Evolutionary conservation across 1,140 invertebrate genomes (phyloP).

Genomic region (Polyergus mexicanus): DNA sequence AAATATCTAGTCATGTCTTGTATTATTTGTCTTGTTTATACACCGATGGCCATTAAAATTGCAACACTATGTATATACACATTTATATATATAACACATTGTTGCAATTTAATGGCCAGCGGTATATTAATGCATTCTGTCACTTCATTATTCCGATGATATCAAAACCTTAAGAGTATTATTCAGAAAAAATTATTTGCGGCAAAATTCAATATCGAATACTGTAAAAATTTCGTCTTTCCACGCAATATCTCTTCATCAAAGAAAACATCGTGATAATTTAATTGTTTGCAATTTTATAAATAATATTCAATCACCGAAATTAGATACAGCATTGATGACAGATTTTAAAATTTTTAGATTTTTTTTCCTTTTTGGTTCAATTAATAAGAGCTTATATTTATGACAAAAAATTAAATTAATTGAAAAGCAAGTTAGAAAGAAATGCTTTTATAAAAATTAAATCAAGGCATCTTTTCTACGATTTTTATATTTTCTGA

Average conservation of each 20-base stretch:
- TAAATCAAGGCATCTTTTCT: neutral
- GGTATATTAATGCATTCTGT: too few species aligned
- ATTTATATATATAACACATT: too few species aligned
- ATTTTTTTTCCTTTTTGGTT: neutral
- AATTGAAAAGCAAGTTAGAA: neutral
- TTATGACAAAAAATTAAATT: constrained; percentile 2
- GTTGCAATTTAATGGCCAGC: too few species aligned
- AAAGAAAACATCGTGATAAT: neutral
- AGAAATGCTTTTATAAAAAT: neutral
- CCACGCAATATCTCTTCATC: neutral
- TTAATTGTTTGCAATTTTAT: neutral
- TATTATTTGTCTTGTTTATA: neutral
- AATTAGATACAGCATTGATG: neutral
- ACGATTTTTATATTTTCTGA: neutral
- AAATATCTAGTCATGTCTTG: neutral
- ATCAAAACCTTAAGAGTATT: neutral
- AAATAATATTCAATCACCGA: neutral
- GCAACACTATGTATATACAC: too few species aligned
- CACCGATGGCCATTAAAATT: neutral
- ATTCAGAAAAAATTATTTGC: neutral
- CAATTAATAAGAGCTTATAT: neutral
- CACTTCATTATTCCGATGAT: neutral
- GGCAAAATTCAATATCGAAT: constrained; percentile 1
- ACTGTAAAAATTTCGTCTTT: neutral
- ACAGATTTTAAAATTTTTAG: neutral